Evolutionary conservation across 2,797 vertebrate genomes (phyloP), one percentile per base, ranked within the genome.

Genomic region (Sebastes miniatus): DNA sequence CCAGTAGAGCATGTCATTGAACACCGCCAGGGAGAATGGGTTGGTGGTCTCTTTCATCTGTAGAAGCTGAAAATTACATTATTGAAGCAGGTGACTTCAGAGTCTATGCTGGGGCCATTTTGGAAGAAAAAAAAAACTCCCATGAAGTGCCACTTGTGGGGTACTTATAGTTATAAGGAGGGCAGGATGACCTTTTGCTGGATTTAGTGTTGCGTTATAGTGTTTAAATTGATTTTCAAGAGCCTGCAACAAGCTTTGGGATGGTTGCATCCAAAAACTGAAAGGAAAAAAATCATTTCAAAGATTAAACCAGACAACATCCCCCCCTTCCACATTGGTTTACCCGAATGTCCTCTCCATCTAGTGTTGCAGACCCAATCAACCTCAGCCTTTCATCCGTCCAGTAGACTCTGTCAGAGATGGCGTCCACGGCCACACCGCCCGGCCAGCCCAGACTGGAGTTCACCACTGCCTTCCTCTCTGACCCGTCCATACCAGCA

Each of bases 401-500:
- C 98, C 98, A 99, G 93, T 97, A 99, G 87, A 99, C 93, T 69
- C 95, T 95, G 76, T 93, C 91, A 31, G 94, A 92, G 29, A 97
- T 66, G 0, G 90, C 34, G 81, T 99, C 98, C 0, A 99, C 93
- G 14, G 97, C 92, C 80, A 99, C 90, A n/a, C 96, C 95, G 0
- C 95, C 96, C 1, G 98, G 98, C 96, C 97, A 97, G 76, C 96
- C 96, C 67, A 99, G 92, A 16, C 96, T 95, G 31, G 92, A 85
- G 43, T 79, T 91, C 47, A 99, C 92, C 52, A 99, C 84, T 4
- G 93, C 89, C 0, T 50, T 95, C 79, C 94, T 91, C 66, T 90
- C 91, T 0, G 96, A 97, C 2, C 98, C 98, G 13, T 99, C 98
- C 98, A 99, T 99, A 27, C 96, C 94, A 1, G 97, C 96, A 76